Evolutionary conservation across 92 coral and sea anemone genomes (phyloP), one percentile per base, ranked within the genome.

Genomic region (Phymanthus crucifer): DNA sequence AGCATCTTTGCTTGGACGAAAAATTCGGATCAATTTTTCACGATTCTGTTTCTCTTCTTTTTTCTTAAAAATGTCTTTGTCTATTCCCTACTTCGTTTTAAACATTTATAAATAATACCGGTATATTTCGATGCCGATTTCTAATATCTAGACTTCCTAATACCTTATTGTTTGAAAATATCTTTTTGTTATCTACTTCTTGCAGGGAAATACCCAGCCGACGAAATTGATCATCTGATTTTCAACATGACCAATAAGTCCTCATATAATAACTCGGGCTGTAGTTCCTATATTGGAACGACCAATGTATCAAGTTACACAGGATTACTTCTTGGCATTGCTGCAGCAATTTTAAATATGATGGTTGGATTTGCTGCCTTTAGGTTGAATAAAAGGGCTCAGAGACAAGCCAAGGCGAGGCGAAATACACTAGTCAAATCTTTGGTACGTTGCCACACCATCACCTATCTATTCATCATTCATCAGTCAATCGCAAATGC

Each of bases 401-500:
- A 77, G 65, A 18, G 33, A 32, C 72, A 34, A 6, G 38, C 57
- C 13, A 77, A 77, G 37, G 27, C 61, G 3, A 64, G 68, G 23
- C 72, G 73, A 9, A 43, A 47, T 1, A 40, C 35, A 21, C 29
- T 40, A 34, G 72, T 77, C 23, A 57, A 37, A 32, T 77, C 72
- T n/a, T 56, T 77, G 27, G 72, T 71, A 1, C 67, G 81, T 16
- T 36, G 57, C 12, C 56, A 77, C 31, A 37, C 73, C 23, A 77
- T 64, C 0, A 77, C 81, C 23, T 77, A 77, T 40, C 47, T 77
- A 5, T 77, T 77, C 23, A 24, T 77, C 14, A 77, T 77, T 11
- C 81, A 77, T 17, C 81, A 77, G 24, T 61, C 81, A 21, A 32
- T 64, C 16, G 46, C 81, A 8, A 38, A 77, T 34, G 24, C 78